Evolutionary conservation across 2,797 vertebrate genomes (phyloP), one percentile per base, ranked within the genome.

Genomic region (Bovichtus variegatus): DNA sequence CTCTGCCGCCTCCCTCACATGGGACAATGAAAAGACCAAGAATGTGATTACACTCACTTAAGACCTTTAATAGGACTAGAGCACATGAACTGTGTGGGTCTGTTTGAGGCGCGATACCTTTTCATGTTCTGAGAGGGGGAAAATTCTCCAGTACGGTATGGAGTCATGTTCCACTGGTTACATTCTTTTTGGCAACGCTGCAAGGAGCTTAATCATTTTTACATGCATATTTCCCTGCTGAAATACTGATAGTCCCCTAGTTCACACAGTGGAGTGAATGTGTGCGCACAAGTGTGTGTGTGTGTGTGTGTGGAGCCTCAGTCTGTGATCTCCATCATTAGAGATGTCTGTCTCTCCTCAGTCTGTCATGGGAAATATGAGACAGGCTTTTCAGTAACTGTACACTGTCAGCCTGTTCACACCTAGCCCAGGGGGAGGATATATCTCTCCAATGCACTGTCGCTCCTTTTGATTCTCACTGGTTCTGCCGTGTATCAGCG

Each of bases 381-480:
- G 89, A 94, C 85, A 89, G 78, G 79, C 88, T 87, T 85, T 93
- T 87, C 87, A 84, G 92, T 92, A 95, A 94, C 92, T 57, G 71
- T 89, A 94, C 89, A 92, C 92, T 87, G 87, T 85, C 78, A 90
- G 90, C 87, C 87, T 92, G 89, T 94, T 93, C 92, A 90, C 93
- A 94, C 93, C 93, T 94, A 80, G 85, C 89, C 90, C 83, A 81
- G 38, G 74, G 88, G 89, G 78, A 84, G 87, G 84, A 88, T 92
- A 84, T 80, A 84, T 83, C 84, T 84, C 84, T 73, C 73, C 71
- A 79, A 76, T 82, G 76, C 80, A 74, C 82, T 61, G 72, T 81
- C 43, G 16, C 78, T 82, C 50, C 72, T 55, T 81, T 76, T 83
- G 70, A 87, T 85, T 91, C 74, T 76, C 70, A 76, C 79, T 47